Evolutionary conservation across 2,797 vertebrate species (phyloP).

Genomic region (Tolypeutes matacus): DNA sequence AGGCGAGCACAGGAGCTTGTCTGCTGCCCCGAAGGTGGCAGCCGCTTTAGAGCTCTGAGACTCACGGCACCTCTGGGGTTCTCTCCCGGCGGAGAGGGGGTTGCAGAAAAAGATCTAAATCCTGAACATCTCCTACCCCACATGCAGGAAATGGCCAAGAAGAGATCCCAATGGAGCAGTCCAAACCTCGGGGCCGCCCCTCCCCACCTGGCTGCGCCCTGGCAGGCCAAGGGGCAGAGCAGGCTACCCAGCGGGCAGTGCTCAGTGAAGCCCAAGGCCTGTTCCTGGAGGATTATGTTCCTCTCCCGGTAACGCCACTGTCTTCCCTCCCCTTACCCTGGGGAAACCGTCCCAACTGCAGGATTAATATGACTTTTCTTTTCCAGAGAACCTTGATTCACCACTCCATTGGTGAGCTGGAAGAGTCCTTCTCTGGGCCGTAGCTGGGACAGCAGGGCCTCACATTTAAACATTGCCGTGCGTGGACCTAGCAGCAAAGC

Average conservation of each 20-base stretch:
- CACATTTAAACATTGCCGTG: fast-evolving
- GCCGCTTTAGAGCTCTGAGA: neutral
- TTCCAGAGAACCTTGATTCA: neutral
- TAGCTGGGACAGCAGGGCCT: fast-evolving
- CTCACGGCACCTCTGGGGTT: no score
- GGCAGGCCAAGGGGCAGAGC: neutral
- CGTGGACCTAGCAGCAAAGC: neutral
- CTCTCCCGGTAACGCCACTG: neutral
- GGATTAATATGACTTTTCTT: neutral
- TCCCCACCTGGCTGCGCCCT: fast-evolving
- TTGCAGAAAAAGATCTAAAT: neutral
- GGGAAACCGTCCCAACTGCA: neutral
- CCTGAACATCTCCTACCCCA: neutral
- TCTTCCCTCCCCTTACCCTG: neutral
- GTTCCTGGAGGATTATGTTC: fast-evolving
- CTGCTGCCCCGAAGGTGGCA: fast-evolving
- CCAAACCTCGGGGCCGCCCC: fast-evolving
- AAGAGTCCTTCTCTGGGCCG: neutral
- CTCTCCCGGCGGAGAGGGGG: neutral
- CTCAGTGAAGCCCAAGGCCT: neutral
- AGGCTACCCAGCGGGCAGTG: fast-evolving
- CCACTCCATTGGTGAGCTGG: fast-evolving
- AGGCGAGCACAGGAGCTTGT: fast-evolving
- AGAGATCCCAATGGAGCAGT: neutral
- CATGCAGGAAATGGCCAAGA: neutral